Evolutionary conservation across 2,888 invertebrate species (phyloP).

Genomic region (Koerneria pararmatus): DNA sequence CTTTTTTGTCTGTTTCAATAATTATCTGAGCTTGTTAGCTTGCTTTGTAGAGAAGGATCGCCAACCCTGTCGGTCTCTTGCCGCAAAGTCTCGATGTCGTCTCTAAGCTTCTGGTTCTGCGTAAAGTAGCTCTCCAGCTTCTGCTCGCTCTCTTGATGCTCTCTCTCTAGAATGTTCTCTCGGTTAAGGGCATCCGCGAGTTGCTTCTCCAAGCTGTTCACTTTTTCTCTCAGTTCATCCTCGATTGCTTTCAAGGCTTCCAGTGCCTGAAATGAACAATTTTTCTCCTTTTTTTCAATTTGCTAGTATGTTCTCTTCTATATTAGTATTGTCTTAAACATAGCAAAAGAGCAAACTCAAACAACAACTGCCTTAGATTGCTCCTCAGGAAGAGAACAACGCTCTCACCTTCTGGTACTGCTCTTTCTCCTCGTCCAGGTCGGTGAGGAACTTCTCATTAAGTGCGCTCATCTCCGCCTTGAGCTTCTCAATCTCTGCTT

Average conservation of each 20-base stretch:
- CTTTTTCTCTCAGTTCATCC: conserved; percentile 51
- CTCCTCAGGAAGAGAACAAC: conserved; percentile 1
- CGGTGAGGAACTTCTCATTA: conserved; percentile 53
- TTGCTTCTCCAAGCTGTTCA: conserved; percentile 47
- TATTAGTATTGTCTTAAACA: too few species aligned
- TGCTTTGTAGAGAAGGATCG: background rate
- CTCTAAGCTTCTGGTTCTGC: conserved; percentile 53
- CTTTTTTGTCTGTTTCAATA: background rate
- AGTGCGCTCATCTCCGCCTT: conserved; percentile 49
- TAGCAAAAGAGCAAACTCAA: too few species aligned
- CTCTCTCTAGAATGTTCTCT: conserved; percentile 55
- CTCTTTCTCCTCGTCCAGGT: conserved; percentile 55
- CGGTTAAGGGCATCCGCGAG: conserved; percentile 51
- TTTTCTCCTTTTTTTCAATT: background rate
- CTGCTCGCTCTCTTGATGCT: conserved; percentile 57
- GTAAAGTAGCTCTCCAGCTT: conserved; percentile 41
- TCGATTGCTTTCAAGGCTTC: conserved; percentile 45
- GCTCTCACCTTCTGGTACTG: conserved; percentile 42
- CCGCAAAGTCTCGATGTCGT: conserved; percentile 52
- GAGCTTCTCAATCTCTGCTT: conserved; percentile 51
- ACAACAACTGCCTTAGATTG: background rate
- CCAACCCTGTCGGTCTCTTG: conserved; percentile 48
- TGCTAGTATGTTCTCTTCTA: background rate
- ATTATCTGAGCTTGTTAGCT: background rate
- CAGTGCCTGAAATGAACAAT: conserved; percentile 34